Evolutionary conservation across 92 coral and sea anemone genomes (phyloP).

Genomic region (Parazoanthus darwini): DNA sequence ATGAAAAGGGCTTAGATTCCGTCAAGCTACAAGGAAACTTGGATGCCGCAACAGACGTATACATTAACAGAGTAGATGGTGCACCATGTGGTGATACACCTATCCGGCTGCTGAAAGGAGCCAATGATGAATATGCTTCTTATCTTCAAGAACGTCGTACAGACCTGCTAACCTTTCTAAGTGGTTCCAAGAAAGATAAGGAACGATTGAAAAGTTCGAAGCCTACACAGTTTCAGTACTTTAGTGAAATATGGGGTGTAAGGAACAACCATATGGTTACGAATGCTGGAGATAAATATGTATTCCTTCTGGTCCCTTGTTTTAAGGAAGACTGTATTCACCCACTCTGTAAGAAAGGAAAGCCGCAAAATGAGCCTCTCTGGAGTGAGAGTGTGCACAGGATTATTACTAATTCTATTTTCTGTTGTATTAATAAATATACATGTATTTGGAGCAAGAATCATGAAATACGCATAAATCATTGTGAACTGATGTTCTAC

Average conservation of each 20-base stretch:
- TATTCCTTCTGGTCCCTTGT: slow-evolving; percentile 21
- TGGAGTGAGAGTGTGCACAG: too few species aligned
- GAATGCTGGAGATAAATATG: slow-evolving; percentile 30
- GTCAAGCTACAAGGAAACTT: slow-evolving; percentile 43
- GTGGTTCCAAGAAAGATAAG: slow-evolving; percentile 53
- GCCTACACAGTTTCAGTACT: slow-evolving; percentile 52
- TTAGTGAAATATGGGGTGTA: slow-evolving; percentile 47
- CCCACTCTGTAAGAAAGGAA: slow-evolving; percentile 43
- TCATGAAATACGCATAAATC: too few species aligned
- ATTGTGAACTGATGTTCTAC: too few species aligned
- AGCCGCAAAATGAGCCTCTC: background rate
- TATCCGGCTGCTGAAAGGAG: slow-evolving; percentile 49
- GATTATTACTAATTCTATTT: too few species aligned
- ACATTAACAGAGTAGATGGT: slow-evolving; percentile 54
- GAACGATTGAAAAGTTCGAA: slow-evolving; percentile 20
- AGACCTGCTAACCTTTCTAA: slow-evolving; percentile 44
- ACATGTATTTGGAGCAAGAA: too few species aligned
- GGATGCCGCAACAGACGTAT: slow-evolving; percentile 50
- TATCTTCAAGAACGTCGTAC: slow-evolving; percentile 47
- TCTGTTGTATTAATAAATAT: too few species aligned
- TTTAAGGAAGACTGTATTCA: slow-evolving; percentile 33
- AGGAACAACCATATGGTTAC: slow-evolving; percentile 41
- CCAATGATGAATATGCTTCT: slow-evolving; percentile 42
- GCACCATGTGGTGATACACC: slow-evolving; percentile 54
- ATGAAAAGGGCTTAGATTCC: slow-evolving; percentile 15